These are phyloP conservation scores for Hesperia comma DNA, from an alignment of 2,888 invertebrate species.

Conservation along the genomic window DNA sequence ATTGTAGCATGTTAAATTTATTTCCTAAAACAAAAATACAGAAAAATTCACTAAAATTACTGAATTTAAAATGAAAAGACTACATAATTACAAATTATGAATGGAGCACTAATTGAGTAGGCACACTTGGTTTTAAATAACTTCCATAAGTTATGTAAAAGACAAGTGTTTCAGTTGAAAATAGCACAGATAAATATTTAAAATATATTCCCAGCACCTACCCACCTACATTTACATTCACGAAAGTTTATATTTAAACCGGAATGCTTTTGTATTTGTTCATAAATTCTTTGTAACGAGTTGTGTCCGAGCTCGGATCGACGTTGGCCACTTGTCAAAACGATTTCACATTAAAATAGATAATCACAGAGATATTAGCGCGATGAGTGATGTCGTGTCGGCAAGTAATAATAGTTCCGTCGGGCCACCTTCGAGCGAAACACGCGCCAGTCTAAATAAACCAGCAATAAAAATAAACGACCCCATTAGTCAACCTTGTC, in stretches of 20 bases:
- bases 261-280: slow-evolving; percentile 33
- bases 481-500: slow-evolving; percentile 80
- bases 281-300: slow-evolving; percentile 42
- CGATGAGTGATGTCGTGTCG: slow-evolving; percentile 79
- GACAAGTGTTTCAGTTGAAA: slow-evolving; percentile 4
- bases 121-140: not conserved
- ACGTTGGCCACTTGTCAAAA: slow-evolving; percentile 70
- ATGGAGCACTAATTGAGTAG: not conserved
- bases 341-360: slow-evolving; percentile 69
- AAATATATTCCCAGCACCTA: slow-evolving; percentile 5
- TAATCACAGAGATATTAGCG: slow-evolving; percentile 74
- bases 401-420: slow-evolving; percentile 75
- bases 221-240: slow-evolving; percentile 25
- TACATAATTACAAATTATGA: not conserved
- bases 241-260: slow-evolving; percentile 29
- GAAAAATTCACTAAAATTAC: not conserved
- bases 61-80: not conserved
- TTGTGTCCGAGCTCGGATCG: slow-evolving; percentile 45
- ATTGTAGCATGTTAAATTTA: not conserved
- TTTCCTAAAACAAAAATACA: not conserved
- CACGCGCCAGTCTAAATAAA: slow-evolving; percentile 75
- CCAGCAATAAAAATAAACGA: slow-evolving; percentile 81
- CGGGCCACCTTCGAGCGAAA: slow-evolving; percentile 67
- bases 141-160: not conserved
- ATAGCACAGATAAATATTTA: slow-evolving; percentile 11